These are phyloP conservation scores for Hydrocynus forskahlii DNA, from an alignment of 2,797 vertebrate genomes.

Conservation along the genomic window DNA sequence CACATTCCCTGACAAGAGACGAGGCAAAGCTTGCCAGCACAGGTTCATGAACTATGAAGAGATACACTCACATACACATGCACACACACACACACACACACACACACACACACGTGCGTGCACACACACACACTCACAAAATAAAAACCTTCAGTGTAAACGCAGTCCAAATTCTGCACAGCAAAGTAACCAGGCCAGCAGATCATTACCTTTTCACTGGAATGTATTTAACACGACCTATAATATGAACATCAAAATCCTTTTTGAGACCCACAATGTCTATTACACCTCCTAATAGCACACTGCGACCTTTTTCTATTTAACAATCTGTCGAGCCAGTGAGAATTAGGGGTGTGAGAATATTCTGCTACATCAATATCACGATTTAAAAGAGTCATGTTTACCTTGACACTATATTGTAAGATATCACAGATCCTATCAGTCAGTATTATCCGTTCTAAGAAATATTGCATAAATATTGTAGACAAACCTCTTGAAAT, in stretches of 20 bases:
- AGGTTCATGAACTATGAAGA: neutral
- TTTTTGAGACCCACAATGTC: neutral
- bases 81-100: neutral
- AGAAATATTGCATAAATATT: conserved; percentile 19
- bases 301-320: neutral
- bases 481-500: neutral
- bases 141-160: neutral
- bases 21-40: neutral
- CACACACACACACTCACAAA: neutral
- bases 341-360: neutral
- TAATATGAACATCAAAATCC: neutral
- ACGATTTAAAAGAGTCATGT: neutral
- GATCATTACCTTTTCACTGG: neutral
- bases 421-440: neutral
- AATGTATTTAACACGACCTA: neutral
- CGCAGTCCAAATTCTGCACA: neutral
- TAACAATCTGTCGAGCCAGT: neutral
- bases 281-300: neutral
- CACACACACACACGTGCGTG: no score
- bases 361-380: neutral
- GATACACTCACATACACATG: neutral
- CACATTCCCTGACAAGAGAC: conserved; percentile 25
- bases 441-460: neutral
- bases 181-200: neutral
- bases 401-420: neutral